Evolutionary conservation across 2,888 invertebrate genomes (phyloP), one percentile per base, ranked within the genome.

Genomic region (Branchellion lobata): DNA sequence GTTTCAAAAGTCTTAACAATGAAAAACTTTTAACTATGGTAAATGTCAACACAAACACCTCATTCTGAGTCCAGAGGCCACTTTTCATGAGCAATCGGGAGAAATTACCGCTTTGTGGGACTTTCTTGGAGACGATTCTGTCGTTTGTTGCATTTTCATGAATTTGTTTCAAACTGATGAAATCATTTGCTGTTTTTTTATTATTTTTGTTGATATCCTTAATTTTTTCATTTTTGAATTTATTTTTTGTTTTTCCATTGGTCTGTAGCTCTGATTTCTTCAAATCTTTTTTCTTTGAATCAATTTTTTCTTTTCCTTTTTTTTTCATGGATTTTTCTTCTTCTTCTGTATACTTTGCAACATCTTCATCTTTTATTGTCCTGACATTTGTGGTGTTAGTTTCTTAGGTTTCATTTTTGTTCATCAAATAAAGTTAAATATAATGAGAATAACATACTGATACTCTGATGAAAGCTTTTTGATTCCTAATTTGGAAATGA

Each of bases 401-500:
- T 18, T 57, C 3, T 3, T 5, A 57, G n/a, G 5, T 3, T 14
- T 24, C 21, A 57, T 57, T 3, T 8, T 57, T 24, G 24, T 18
- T 24, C 14, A n/a, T 57, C 21, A n/a, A 5, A 57, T 5, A n/a
- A 24, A n/a, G 3, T 14, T 57, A 24, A 18, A 14, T 5, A 57
- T 5, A 8, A 3, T 57, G 5, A 57, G 5, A 57, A 57, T 8
- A 8, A 24, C 61, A 14, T 18, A 57, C 61, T 57, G 21, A 57
- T 24, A 57, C 5, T 57, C 61, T 57, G 5, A 3, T 24, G 11
- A 5, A 57, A 57, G 21, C n/a, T 57, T 57, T 24, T 57, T 57
- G 21, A 57, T 5, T 57, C 61, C 61, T n/a, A 57, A 24, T 57
- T 57, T 57, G 21, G 61, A 57, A 57, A 57, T 57, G 61, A 57